Evolutionary conservation across 2,888 invertebrate genomes (phyloP).

Genomic region (Heliconius ethilla): DNA sequence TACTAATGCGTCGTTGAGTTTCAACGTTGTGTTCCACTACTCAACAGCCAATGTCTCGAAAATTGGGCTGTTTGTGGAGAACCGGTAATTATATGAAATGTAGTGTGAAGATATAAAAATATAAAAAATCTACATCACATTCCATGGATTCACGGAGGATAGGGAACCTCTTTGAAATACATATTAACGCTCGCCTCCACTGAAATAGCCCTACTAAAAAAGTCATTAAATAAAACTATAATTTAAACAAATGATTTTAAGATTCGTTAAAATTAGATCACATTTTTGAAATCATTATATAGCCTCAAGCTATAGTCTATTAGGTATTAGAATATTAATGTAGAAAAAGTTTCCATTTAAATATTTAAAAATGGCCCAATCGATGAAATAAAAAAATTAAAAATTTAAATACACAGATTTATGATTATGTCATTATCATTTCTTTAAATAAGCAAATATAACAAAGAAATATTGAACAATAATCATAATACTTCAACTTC

Average conservation of each 20-base stretch:
- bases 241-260: background rate
- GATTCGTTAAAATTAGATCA: background rate
- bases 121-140: too few species aligned
- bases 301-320: background rate
- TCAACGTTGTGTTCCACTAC: too few species aligned
- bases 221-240: background rate
- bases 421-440: background rate
- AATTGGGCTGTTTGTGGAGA: too few species aligned
- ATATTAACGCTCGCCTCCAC: background rate
- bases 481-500: too few species aligned
- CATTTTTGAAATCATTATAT: background rate
- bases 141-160: too few species aligned
- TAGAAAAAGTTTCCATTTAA: background rate
- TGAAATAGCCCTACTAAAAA: background rate
- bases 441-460: too few species aligned
- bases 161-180: background rate
- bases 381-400: background rate
- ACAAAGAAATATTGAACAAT: too few species aligned
- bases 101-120: too few species aligned
- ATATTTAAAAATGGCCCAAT: background rate
- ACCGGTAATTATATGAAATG: too few species aligned
- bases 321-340: background rate
- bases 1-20: too few species aligned
- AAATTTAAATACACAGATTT: background rate
- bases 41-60: too few species aligned